Conservation (phyloP, 1,140 invertebrate genomes). For the Dendroctonus valens region DNA sequence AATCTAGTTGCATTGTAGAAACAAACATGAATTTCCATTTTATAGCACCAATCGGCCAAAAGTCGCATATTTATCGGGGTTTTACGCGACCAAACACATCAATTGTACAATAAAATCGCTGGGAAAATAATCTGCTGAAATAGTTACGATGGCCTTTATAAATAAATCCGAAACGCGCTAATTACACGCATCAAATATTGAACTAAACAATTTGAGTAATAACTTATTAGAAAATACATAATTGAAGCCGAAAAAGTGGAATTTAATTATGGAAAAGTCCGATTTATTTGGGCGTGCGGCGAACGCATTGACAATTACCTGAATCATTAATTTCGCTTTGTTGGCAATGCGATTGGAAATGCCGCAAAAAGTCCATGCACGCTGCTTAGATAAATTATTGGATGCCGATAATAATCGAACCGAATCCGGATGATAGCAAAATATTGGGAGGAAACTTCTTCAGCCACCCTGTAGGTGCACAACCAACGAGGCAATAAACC, state of each 20-base stretch:
- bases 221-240: constrained; percentile 32
- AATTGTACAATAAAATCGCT: constrained; percentile 17
- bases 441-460: too few species aligned
- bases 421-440: too few species aligned
- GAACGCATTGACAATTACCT: constrained; percentile 7
- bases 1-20: too few species aligned
- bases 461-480: too few species aligned
- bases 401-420: too few species aligned
- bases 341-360: too few species aligned
- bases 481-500: too few species aligned
- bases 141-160: constrained; percentile 17
- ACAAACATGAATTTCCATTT: background rate
- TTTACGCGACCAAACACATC: constrained; percentile 9
- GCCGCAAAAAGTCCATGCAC: too few species aligned
- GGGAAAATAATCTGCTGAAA: constrained; percentile 27
- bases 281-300: constrained; percentile 25
- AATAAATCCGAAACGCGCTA: constrained; percentile 25
- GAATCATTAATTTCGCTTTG: constrained; percentile 2
- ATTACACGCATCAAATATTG: constrained; percentile 30
- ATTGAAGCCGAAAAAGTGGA: constrained; percentile 22
- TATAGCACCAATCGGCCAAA: constrained; percentile 5
- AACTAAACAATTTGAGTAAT: constrained; percentile 31
- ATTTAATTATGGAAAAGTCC: constrained; percentile 29
- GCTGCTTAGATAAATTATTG: too few species aligned
- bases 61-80: constrained; percentile 15